Base-by-base conservation (phyloP, 2,113 vertebrate species). In the Hypomesus transpacificus region DNA sequence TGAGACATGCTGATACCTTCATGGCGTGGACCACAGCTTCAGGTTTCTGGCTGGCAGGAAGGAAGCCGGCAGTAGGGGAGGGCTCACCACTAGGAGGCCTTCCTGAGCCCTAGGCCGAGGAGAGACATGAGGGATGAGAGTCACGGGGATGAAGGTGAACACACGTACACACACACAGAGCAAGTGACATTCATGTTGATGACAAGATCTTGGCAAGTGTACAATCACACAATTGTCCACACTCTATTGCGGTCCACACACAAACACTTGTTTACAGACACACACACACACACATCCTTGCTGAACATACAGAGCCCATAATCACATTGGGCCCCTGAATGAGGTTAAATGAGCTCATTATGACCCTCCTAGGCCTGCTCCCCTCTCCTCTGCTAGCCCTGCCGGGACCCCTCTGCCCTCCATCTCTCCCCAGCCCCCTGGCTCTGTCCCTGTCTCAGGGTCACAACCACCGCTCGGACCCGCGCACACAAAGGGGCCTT, bases 1-100 rank as follows among this genome's bases (percentile, higher is more conserved):
- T 8, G 16, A 56, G 53, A 18, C 53, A n/a, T 5, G 3, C n/a
- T 56, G 14, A 14, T 85, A 96, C 95, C 94, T 96, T 97, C 93
- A 96, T 95, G 17, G 95, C 95, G 0, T 96, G 95, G 18, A 96
- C 94, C 3, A 96, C 94, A 0, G 95, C 95, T 78, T 96, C 95
- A 0, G 95, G 95, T 80, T 95, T 96, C 89, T 95, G 95, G n/a
- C 89, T 91, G 0, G 82, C 76, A 0, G 93, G 83, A 70, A 91
- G 82, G 59, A 90, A 94, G 51, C 89, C 86, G 0, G 87, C 69
- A 11, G 91, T 76, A 51, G 94, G 77, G 18, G 93, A 90, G 0
- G 89, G 85, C 13, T 94, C 90, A 67, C 92, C 90, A 1, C 90
- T 74, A 1, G 88, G 65, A 56, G 87, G 82, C 68, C 89, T 87